Conservation (phyloP, 2,888 invertebrate species). For the Perizoma flavofasciatum region DNA sequence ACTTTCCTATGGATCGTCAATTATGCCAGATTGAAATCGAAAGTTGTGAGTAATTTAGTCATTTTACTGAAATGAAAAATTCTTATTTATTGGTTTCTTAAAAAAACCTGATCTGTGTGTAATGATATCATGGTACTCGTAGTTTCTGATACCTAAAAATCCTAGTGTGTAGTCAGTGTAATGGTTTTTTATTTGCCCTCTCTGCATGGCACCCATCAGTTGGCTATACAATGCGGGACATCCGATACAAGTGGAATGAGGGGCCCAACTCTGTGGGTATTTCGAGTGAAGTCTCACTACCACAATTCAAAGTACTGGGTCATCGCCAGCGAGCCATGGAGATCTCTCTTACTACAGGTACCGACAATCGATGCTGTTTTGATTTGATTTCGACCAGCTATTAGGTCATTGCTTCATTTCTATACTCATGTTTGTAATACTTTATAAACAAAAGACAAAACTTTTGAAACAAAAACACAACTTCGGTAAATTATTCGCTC, state of each 20-base stretch:
- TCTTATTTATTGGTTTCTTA: too few relatives aligned
- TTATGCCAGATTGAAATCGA: constrained; percentile 97
- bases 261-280: constrained; percentile 96
- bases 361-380: constrained; percentile 59
- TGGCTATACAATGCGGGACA: constrained; percentile 99
- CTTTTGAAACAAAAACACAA: too few relatives aligned
- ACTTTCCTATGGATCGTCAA: constrained; percentile 98
- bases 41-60: constrained; percentile 91
- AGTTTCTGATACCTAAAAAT: too few relatives aligned
- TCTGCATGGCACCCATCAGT: constrained; percentile 86
- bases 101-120: too few relatives aligned
- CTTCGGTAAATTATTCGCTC: too few relatives aligned
- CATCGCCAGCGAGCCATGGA: constrained; percentile 97
- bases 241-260: constrained; percentile 98
- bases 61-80: not conserved
- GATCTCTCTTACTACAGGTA: constrained; percentile 97
- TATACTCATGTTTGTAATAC: constrained; percentile 18
- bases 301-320: constrained; percentile 98
- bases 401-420: constrained; percentile 9
- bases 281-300: constrained; percentile 96
- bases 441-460: constrained; percentile 3
- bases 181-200: constrained; percentile 80
- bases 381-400: constrained; percentile 8
- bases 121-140: too few relatives aligned
- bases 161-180: constrained; percentile 54